Base-by-base conservation (phyloP, 2,888 invertebrate species). In the Meteorus colon region DNA sequence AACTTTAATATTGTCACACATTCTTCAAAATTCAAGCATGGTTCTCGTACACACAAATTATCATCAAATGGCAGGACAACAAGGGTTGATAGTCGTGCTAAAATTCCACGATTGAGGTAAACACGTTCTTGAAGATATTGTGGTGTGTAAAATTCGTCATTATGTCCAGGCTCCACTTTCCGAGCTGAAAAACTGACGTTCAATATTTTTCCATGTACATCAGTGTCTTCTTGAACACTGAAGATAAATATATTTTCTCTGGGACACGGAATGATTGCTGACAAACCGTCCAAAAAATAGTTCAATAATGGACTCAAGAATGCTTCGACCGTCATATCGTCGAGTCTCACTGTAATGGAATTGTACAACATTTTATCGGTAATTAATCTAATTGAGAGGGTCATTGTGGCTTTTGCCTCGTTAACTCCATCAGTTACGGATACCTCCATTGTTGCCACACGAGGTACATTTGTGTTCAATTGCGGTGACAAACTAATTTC, bases 11-110 rank as follows among this genome's bases (percentile, higher is more conserved):
- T 96, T 0, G 97, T 97, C 27, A 96, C 91, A 83, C 98, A 99
- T 86, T 96, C 95, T 87, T 98, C 98, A 87, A 94, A 98, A 90
- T 98, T 98, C 1, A 97, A 91, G 85, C 98, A 99, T 0, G 98
- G 98, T 86, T 99, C 98, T 72, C 96, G 93, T 0, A 98, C 96
- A 89, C 98, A 99, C 0, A 98, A 92, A 90, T 98, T 98, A 89
- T 99, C 98, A 86, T 98, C 98, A 89, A 98, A 98, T 0, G 98
- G 98, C 10, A 98, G 90, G 0, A 98, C 96, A 92, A 96, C 95
- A 4, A 98, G 95, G 0, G 97, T 97, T 4, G 98, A 96, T 4
- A 98, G 90, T 77, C 96, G 92, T 0, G 97, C 96, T 29, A 98
- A 90, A 12, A 97, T 95, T 0, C 95, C 94, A 45, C 98, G 92